Percentiles rank a stretch among this genome's conserved stretches.
phyloP scores from a whole-genome alignment of 1,140 invertebrate genomes.

The Drosophila willistoni region DNA sequence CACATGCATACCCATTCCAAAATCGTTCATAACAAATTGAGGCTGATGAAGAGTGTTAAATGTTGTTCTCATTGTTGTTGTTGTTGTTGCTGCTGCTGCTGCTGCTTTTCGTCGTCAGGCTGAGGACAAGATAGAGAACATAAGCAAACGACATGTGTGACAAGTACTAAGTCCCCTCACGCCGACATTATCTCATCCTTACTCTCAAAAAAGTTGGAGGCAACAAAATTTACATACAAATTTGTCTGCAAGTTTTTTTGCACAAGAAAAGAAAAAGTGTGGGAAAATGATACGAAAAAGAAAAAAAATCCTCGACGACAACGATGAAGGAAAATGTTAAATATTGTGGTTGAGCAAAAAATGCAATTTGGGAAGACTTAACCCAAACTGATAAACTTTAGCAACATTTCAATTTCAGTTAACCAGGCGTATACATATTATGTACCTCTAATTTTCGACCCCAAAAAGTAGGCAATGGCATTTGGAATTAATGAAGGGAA shows the following conservation, averaged over 20 bases:
- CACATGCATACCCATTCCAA: conserved; percentile 20
- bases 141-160: conserved; percentile 71
- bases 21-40: conserved; percentile 74
- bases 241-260: conserved; percentile 63
- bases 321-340: neutral
- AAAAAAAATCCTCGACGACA: neutral
- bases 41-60: conserved; percentile 72
- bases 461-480: conserved; percentile 8
- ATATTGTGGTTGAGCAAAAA: neutral
- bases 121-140: conserved; percentile 46
- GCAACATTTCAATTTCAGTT: neutral
- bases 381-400: conserved; percentile 4
- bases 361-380: conserved; percentile 1
- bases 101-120: conserved; percentile 3
- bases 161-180: conserved; percentile 57
- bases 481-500: conserved; percentile 9
- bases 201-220: conserved; percentile 18
- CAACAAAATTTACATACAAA: conserved; percentile 76
- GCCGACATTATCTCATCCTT: neutral
- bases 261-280: conserved; percentile 43
- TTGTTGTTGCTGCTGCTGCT: conserved; percentile 11
- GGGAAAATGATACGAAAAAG: conserved; percentile 37
- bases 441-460: neutral
- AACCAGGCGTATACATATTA: neutral
- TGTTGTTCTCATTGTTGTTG: conserved; percentile 35